Evolutionary conservation across 2,888 invertebrate species (phyloP), one percentile per base, ranked within the genome.

Genomic region (Linyphia triangularis): DNA sequence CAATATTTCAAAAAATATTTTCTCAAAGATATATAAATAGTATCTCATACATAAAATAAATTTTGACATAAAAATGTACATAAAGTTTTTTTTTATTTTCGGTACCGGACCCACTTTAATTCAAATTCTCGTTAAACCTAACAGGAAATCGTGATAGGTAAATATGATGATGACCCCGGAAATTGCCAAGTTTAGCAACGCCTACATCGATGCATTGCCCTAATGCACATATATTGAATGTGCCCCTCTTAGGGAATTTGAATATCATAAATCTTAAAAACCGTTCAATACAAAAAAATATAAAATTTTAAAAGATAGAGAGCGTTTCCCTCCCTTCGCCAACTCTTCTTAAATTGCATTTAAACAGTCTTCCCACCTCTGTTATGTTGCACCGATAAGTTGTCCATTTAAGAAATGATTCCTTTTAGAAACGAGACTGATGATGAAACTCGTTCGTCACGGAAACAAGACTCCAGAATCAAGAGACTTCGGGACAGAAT

Each of bases 211-310:
- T 85, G 61, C 61, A 70, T 63, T 22, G 40, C 63, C 63, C 40
- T 78, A 78, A 85, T 69, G 78, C 78, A 51, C 70, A 59, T 72
- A 85, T 85, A 85, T 85, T 85, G 77, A 70, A 85, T 78, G 43
- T 75, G 28, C 59, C 70, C 78, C 85, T 85, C 85, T 61, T 10
- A 30, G 85, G 69, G 61, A 78, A 78, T 85, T 70, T 85, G 85
- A 85, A 85, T 85, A 85, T 70, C 85, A 85, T 78, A 85, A 85
- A 85, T 85, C 85, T 77, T 78, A 70, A 77, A n/a, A 61, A 28
- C 69, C 37, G 61, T 85, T 40, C 16, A 70, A 33, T 28, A 59
- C 37, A 67, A 77, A 75, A 84, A 85, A 69, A 75, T n/a, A 30
- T 51, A 75, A 67, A 84, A 84, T 75, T 67, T 67, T 84, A 84